Evolutionary conservation across 2,797 vertebrate species (phyloP).

Genomic region (Hypotaenidia philippensis): DNA sequence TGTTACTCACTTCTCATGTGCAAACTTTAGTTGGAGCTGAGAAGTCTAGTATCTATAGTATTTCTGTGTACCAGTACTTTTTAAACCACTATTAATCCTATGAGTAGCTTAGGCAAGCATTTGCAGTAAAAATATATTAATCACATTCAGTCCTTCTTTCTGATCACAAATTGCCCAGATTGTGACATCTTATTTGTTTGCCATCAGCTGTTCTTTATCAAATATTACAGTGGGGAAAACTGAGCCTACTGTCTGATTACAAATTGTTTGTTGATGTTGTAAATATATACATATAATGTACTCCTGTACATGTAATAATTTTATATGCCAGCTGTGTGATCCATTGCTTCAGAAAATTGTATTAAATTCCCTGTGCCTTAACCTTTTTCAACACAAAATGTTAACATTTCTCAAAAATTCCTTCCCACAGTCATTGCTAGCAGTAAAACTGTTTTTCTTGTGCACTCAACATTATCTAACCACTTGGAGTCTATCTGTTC

Average conservation of each 20-base stretch:
- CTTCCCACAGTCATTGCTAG: not conserved
- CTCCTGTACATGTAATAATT: not conserved
- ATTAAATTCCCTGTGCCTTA: not conserved
- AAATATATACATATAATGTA: not conserved
- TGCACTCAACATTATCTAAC: not conserved
- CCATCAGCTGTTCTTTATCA: not conserved
- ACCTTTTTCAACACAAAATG: not conserved
- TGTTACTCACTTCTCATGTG: not conserved
- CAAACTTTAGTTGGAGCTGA: not conserved
- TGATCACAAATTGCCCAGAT: not conserved
- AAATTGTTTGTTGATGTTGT: not conserved
- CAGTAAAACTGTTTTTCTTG: not conserved
- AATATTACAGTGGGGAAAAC: not conserved
- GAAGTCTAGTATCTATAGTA: not conserved
- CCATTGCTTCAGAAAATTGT: not conserved
- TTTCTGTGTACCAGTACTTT: not conserved
- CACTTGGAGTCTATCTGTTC: not conserved
- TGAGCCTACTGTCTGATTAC: not conserved
- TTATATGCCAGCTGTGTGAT: not conserved
- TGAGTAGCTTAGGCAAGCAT: not conserved
- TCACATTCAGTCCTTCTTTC: not conserved
- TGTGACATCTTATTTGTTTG: not conserved
- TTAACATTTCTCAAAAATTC: not conserved
- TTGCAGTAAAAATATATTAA: not conserved
- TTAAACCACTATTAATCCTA: not conserved